Evolutionary conservation across 2,113 vertebrate species (phyloP).

Genomic region (Copsychus sechellarum): DNA sequence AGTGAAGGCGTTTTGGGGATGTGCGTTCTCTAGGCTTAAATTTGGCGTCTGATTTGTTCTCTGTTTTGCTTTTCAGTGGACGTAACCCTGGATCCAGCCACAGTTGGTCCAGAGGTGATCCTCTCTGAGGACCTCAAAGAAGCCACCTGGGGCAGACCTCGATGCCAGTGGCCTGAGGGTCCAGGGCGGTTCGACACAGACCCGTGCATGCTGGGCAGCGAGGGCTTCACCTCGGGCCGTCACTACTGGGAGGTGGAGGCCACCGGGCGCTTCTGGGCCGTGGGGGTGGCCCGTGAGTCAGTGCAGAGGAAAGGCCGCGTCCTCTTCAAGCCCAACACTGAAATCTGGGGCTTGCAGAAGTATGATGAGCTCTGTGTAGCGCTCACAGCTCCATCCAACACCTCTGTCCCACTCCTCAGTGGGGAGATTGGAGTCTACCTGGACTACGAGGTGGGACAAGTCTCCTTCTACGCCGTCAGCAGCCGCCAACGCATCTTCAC

Average conservation of each 20-base stretch:
- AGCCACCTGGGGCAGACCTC: conserved; percentile 8
- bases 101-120: conserved; percentile 22
- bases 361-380: conserved; percentile 19
- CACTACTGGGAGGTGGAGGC: conserved; percentile 57
- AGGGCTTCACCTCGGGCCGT: conserved; percentile 30
- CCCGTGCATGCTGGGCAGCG: neutral
- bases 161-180: accelerated
- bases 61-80: neutral
- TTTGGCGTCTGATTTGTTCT: neutral
- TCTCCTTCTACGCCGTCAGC: neutral
- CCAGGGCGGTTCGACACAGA: neutral
- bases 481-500: neutral
- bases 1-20: accelerated
- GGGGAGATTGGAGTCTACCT: conserved; percentile 28
- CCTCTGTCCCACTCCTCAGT: neutral
- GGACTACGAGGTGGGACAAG: conserved; percentile 1
- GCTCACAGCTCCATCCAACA: conserved; percentile 27
- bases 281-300: conserved; percentile 5
- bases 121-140: conserved; percentile 21
- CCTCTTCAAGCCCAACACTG: neutral
- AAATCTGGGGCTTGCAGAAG: conserved; percentile 29
- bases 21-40: accelerated
- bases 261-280: neutral
- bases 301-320: neutral
- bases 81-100: conserved; percentile 14